Base-by-base conservation (phyloP, 2,888 invertebrate genomes). In the Deladenus siricidicola region DNA sequence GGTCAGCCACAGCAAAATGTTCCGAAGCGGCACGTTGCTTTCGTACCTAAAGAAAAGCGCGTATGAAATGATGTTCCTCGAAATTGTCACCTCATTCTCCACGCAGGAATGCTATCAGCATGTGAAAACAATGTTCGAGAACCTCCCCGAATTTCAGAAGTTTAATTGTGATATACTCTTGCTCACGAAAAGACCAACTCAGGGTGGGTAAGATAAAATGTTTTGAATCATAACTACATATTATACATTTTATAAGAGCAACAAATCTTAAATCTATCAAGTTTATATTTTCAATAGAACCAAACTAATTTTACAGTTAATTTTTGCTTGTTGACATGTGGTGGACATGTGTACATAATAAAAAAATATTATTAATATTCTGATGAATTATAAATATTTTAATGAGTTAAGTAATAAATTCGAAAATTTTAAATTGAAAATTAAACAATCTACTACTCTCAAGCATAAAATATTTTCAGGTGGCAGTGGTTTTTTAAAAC, bases 91-190 rank as follows among this genome's bases (percentile, higher is more conserved):
- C 50, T 64, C 63, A n/a, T 69, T 69, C 48, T 49, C 64, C 2
- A 45, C 53, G 8, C 55, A 51, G 6, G 62, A 69, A n/a, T 58
- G 71, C 43, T 69, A 73, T 17, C 68, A 69, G 28, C 63, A 71
- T 29, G 65, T 69, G 14, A 56, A 68, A 24, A 69, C 63, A 17
- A 60, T 68, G 34, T 69, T 72, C 58, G 69, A 69, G 44, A 57
- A 55, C 23, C 56, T 65, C 29, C 23, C 42, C 24, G 62, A 65
- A 19, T 69, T 69, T 52, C 64, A 71, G n/a, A 57, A 54, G 6
- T 29, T 57, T 24, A 57, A 61, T 43, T 69, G 69, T 53, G 69
- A 69, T 30, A 71, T 69, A 54, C 55, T 69, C 14, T 43, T 68
- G 39, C 50, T 69, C 43, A 69, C 70, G 6, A 63, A 70, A 29